These are phyloP conservation scores for Propithecus coquereli DNA, from an alignment of 2,113 vertebrate species.

Conservation along the genomic window DNA sequence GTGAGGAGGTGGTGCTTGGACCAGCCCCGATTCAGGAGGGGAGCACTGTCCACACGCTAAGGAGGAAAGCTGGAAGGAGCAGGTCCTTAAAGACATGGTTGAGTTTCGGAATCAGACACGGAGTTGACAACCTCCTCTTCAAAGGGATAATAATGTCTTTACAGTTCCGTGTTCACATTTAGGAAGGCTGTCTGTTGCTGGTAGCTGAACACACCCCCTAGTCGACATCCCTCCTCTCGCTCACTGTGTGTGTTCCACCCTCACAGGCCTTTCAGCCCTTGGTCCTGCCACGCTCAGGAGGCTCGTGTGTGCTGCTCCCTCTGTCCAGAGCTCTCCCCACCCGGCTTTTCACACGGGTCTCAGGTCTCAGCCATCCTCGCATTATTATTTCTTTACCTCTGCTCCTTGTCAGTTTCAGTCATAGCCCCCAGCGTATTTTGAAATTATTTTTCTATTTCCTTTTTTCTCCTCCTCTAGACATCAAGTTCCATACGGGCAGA, in stretches of 20 bases:
- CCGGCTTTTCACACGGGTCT: background rate
- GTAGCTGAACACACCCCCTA: background rate
- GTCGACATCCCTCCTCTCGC: accelerated
- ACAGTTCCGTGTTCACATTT: background rate
- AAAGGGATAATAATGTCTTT: background rate
- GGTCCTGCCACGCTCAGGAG: background rate
- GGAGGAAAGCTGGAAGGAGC: background rate
- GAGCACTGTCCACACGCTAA: background rate
- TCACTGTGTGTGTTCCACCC: background rate
- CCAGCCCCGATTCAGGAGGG: background rate
- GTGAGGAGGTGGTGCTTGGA: background rate
- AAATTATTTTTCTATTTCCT: background rate
- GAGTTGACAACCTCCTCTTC: background rate
- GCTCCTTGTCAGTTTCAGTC: background rate
- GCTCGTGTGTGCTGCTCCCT: background rate
- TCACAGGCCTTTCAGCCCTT: background rate
- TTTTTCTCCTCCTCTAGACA: background rate
- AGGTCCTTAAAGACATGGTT: background rate
- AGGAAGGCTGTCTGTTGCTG: background rate
- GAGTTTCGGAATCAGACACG: background rate
- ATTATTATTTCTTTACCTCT: background rate
- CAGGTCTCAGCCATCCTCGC: background rate
- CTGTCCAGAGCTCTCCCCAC: background rate
- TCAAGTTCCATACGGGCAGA: background rate
- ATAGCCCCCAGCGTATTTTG: background rate